Evolutionary conservation across 2,113 vertebrate species (phyloP), one percentile per base, ranked within the genome.

Genomic region (Anhinga anhinga): DNA sequence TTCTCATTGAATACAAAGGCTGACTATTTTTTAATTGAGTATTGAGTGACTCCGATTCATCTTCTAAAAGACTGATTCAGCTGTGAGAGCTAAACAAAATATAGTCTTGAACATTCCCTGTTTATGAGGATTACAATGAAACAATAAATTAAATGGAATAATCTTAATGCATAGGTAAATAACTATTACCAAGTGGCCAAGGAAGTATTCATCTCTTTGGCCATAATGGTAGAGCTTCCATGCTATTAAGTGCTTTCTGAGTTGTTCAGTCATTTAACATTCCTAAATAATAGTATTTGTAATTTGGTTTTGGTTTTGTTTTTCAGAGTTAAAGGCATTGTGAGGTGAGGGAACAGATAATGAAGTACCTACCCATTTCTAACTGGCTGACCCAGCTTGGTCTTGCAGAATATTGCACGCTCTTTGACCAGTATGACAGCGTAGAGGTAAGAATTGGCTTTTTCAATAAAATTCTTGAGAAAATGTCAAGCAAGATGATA

Each of bases 341-440:
- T 65, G 45, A 82, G 26, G 23, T 62, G 69, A 90, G 40, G n/a
- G 44, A 67, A 58, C 49, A 82, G 61, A 82, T 50, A 66, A 98
- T 98, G 98, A 99, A 98, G 94, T 98, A 98, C 86, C 96, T 98
- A 72, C 92, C 98, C 8, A 98, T 99, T 91, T 98, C 97, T 53
- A 97, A 98, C 83, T 98, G 98, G 98, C 87, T 99, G 82, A 97
- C 95, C 71, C 98, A 98, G 93, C 98, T 99, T 95, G 98, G 98
- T 27, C 96, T 99, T 83, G 97, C 97, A 36, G 98, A 98, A 72
- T 99, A 98, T 87, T 98, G 98, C 95, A 59, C 29, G 0, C 96
- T 98, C 16, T 96, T 99, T 93, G 98, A 98, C 95, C 98, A 98
- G 14, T 99, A 98, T 52, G 97, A 98, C 59, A 98, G 96, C 4